Evolutionary conservation across 2,888 invertebrate species (phyloP).

Genomic region (Metacarcinus magister): DNA sequence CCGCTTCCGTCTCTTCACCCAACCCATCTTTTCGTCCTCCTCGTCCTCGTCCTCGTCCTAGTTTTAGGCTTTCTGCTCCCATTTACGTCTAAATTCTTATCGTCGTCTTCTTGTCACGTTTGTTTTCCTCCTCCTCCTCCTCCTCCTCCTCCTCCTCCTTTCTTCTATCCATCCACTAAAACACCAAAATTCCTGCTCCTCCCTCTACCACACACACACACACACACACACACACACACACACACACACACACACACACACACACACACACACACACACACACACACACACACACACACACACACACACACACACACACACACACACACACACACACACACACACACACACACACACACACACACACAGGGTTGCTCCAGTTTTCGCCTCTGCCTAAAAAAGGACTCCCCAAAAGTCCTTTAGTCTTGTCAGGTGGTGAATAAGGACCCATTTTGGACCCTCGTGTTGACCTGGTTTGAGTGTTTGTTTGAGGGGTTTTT

Average conservation of each 20-base stretch:
- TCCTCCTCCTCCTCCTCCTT: no score
- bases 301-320: slow-evolving; percentile 46
- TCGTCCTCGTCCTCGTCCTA: no score
- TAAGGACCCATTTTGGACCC: no score
- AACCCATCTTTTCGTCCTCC: no score
- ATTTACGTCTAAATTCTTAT: not conserved
- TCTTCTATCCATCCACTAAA: no score
- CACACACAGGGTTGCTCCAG: not conserved
- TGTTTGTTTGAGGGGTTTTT: not conserved
- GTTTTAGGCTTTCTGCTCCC: not conserved
- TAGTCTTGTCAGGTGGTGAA: no score
- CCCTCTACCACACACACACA: no score
- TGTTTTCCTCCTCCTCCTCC: no score
- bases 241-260: slow-evolving; percentile 50
- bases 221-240: not conserved
- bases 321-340: slow-evolving; percentile 56
- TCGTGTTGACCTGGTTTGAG: not conserved
- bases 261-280: slow-evolving; percentile 49
- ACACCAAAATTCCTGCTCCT: no score
- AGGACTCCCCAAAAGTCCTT: no score
- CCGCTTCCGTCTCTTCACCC: no score
- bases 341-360: slow-evolving; percentile 12
- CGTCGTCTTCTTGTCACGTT: not conserved
- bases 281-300: slow-evolving; percentile 54
- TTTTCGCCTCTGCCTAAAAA: no score